A percentile compares a stretch with the other conserved stretches of the same genome.
phyloP scores from a whole-genome alignment of 1,140 invertebrate genomes.

The Samia ricini region DNA sequence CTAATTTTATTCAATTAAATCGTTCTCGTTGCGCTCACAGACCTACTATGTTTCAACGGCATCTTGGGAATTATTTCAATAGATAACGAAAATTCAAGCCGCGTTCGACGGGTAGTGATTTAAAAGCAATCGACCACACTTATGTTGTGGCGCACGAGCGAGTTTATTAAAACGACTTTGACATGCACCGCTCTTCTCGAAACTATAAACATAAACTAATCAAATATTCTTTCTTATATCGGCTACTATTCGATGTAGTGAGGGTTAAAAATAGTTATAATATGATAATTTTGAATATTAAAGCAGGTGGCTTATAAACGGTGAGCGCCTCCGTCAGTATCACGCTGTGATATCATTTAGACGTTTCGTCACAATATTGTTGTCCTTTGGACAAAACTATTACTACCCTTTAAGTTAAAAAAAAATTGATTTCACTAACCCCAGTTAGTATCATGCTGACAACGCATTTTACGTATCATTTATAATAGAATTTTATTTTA shows the following conservation, averaged over 20 bases:
- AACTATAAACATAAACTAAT: constrained; percentile 43
- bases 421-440: constrained; percentile 50
- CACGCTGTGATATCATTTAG: constrained; percentile 61
- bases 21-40: constrained; percentile 57
- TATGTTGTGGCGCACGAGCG: constrained; percentile 31
- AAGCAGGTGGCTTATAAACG: constrained; percentile 64
- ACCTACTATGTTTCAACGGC: constrained; percentile 55
- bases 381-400: constrained; percentile 50
- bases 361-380: constrained; percentile 66
- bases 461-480: constrained; percentile 69
- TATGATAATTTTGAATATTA: constrained; percentile 60
- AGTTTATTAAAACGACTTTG: constrained; percentile 51
- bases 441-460: constrained; percentile 68
- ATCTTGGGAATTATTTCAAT: constrained; percentile 67
- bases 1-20: constrained; percentile 77
- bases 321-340: constrained; percentile 44
- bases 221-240: constrained; percentile 33
- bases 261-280: constrained; percentile 60
- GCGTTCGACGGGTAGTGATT: constrained; percentile 44
- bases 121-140: constrained; percentile 33
- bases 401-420: constrained; percentile 44
- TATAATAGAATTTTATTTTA: constrained; percentile 66
- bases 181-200: constrained; percentile 38
- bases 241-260: constrained; percentile 35
- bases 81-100: constrained; percentile 50